Evolutionary conservation across 1,140 invertebrate genomes (phyloP).

Genomic region (Lanistes nyassanus): DNA sequence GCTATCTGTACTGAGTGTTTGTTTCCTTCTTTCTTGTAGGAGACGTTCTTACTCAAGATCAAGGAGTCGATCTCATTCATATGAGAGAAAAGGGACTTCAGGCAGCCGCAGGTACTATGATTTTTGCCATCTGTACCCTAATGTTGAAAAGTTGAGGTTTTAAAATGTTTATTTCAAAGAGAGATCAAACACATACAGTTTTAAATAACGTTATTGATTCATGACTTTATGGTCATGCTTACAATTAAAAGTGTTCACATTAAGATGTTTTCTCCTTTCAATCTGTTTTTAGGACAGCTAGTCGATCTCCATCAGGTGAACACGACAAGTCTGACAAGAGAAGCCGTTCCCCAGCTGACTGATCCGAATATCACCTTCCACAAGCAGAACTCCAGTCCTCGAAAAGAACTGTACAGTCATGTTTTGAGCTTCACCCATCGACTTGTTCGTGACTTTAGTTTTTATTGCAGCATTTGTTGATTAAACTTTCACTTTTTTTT

Average conservation of each 20-base stretch:
- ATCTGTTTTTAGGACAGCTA: neutral
- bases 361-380: too few species aligned
- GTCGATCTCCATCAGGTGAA: neutral
- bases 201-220: neutral
- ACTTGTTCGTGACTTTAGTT: too few species aligned
- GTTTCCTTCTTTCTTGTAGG: conserved; percentile 7
- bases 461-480: too few species aligned
- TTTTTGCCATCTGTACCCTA: neutral
- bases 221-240: neutral
- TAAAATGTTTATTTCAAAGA: neutral
- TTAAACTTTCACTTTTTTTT: too few species aligned
- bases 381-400: too few species aligned
- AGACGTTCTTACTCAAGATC: conserved; percentile 25
- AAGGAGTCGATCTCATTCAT: conserved; percentile 27
- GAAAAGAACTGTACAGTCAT: too few species aligned
- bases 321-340: conserved; percentile 14
- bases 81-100: conserved; percentile 24
- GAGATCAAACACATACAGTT: neutral
- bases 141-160: neutral
- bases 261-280: neutral
- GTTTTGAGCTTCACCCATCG: too few species aligned
- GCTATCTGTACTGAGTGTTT: too few species aligned
- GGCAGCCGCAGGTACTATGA: conserved; percentile 9
- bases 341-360: conserved; percentile 13
- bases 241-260: neutral